Evolutionary conservation across 2,113 vertebrate species (phyloP).

Genomic region (Tapirus terrestris): DNA sequence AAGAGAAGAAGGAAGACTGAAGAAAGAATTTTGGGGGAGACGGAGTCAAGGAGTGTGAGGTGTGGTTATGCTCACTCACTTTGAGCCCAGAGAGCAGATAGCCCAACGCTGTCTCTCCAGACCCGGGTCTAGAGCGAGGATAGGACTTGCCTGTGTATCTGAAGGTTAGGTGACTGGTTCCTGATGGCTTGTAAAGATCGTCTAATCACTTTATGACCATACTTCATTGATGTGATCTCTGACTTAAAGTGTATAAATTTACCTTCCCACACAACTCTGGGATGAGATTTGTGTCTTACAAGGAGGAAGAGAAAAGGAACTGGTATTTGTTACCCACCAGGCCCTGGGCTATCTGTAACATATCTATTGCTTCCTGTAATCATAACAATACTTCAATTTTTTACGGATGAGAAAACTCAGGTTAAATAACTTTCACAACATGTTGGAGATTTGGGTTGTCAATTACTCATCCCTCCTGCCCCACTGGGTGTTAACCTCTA

Average conservation of each 20-base stretch:
- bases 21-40: neutral
- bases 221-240: neutral
- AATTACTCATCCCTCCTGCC: neutral
- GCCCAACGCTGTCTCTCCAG: accelerated
- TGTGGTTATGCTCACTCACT: accelerated
- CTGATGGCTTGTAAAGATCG: too few species aligned
- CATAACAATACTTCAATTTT: accelerated
- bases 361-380: accelerated
- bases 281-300: neutral
- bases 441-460: neutral
- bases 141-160: accelerated
- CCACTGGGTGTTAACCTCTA: neutral
- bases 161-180: accelerated
- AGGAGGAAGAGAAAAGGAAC: neutral
- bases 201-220: neutral
- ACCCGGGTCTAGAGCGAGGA: neutral
- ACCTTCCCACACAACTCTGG: neutral
- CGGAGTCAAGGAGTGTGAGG: accelerated
- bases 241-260: too few species aligned
- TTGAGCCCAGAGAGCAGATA: accelerated
- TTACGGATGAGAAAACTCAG: neutral
- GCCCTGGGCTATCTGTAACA: neutral
- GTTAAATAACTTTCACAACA: accelerated
- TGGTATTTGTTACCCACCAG: accelerated
- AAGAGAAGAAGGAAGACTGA: neutral